phyloP scores from a whole-genome alignment of 1,140 invertebrate species.

The Drosophila kurseongensis region DNA sequence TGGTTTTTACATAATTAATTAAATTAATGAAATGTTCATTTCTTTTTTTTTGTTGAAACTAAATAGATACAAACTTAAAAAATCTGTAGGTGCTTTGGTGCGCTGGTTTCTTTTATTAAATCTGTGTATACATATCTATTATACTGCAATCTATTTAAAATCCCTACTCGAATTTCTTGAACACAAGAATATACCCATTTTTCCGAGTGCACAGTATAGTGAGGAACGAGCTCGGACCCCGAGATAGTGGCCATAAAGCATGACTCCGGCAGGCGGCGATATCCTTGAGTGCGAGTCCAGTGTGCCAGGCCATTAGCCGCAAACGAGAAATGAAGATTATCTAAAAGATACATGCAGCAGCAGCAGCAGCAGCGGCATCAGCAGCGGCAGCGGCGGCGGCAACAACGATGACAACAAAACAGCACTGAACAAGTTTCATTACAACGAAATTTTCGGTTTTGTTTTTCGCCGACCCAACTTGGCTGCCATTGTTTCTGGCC shows the following conservation, averaged over 20 bases:
- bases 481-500: constrained; percentile 49
- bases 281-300: constrained; percentile 77
- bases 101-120: too few species aligned
- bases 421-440: constrained; percentile 70
- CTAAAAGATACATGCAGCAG: constrained; percentile 79
- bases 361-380: constrained; percentile 24
- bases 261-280: constrained; percentile 66
- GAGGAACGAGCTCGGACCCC: constrained; percentile 35
- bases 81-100: too few species aligned
- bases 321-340: constrained; percentile 83
- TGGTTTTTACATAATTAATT: too few species aligned
- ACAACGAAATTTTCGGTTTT: constrained; percentile 67
- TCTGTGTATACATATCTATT: too few species aligned
- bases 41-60: too few species aligned
- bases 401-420: constrained; percentile 36
- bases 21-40: too few species aligned
- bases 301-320: constrained; percentile 81
- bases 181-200: neutral
- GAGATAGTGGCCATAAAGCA: constrained; percentile 57
- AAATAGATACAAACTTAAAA: too few species aligned
- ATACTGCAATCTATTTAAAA: too few species aligned
- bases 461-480: constrained; percentile 26
- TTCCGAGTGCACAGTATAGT: constrained; percentile 10
- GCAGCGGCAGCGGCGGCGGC: constrained; percentile 18
- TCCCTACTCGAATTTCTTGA: neutral